Percentiles rank a stretch among this genome's conserved stretches.
Conservation (phyloP, 2,888 invertebrate genomes). For the Campoplex nolae region DNA sequence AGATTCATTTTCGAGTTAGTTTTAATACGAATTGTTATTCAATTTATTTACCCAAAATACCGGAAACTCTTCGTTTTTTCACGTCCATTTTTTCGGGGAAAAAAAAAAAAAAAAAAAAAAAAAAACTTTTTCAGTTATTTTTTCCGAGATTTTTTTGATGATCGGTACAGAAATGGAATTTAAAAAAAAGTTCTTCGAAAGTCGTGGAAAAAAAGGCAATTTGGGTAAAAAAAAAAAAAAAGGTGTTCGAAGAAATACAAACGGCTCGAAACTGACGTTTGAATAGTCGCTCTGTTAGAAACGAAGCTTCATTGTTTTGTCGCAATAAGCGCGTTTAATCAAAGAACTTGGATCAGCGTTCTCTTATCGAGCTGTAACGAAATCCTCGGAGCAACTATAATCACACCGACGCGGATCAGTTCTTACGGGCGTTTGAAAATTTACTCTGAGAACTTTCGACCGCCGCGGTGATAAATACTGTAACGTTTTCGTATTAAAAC, state of each 20-base stretch:
- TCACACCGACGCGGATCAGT: background rate
- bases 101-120: too few species aligned
- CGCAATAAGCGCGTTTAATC: slow-evolving; percentile 46
- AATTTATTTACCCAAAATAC: too few species aligned
- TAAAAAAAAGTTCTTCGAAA: too few species aligned
- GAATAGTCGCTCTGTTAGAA: slow-evolving; percentile 66
- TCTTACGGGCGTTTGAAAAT: slow-evolving; percentile 17
- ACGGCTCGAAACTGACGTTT: background rate
- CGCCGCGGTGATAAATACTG: background rate
- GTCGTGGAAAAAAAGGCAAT: background rate
- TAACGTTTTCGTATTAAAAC: background rate
- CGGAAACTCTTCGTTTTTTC: too few species aligned
- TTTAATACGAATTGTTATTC: background rate
- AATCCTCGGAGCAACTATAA: slow-evolving; percentile 37
- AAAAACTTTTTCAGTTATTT: too few species aligned
- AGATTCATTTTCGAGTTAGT: background rate
- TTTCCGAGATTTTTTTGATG: too few species aligned
- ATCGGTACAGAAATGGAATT: too few species aligned
- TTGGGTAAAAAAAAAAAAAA: background rate
- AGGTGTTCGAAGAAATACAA: background rate
- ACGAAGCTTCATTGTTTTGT: slow-evolving; percentile 47
- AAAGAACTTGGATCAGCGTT: slow-evolving; percentile 53
- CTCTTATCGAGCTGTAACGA: slow-evolving; percentile 61
- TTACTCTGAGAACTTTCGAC: background rate
- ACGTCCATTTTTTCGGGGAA: too few species aligned